A percentile compares a stretch with the other conserved stretches of the same genome.
phyloP scores from a whole-genome alignment of 2,888 invertebrate genomes.

The Agrochola litura region DNA sequence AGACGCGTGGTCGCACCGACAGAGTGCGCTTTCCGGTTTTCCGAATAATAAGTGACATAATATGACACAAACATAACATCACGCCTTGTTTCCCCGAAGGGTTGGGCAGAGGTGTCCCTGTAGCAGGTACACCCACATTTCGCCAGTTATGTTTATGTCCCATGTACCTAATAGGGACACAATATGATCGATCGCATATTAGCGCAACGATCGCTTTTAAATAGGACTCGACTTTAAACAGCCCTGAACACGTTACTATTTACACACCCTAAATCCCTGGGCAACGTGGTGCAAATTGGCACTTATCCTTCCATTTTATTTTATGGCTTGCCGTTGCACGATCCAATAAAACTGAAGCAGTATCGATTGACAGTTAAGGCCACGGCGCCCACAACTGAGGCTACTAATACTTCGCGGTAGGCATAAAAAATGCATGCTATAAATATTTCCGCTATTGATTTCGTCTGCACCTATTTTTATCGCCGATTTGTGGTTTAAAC shows the following conservation, averaged over 20 bases:
- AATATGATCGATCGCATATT: too few relatives aligned
- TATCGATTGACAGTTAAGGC: constrained; percentile 30
- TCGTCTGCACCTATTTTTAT: background rate
- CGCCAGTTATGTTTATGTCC: too few relatives aligned
- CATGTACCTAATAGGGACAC: too few relatives aligned
- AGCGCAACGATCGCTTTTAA: too few relatives aligned
- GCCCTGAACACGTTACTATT: background rate
- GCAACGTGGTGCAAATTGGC: constrained; percentile 30
- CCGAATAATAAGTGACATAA: too few relatives aligned
- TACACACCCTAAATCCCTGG: constrained; percentile 5
- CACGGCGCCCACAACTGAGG: background rate
- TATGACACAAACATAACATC: too few relatives aligned
- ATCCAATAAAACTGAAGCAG: constrained; percentile 27
- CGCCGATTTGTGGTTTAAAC: background rate
- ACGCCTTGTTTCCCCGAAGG: too few relatives aligned
- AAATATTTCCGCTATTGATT: constrained; percentile 30
- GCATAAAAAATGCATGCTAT: constrained; percentile 41
- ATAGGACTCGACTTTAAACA: background rate
- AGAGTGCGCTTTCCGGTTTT: too few relatives aligned
- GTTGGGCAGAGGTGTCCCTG: too few relatives aligned
- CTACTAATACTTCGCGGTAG: background rate
- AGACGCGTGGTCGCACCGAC: too few relatives aligned
- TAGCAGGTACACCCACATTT: too few relatives aligned
- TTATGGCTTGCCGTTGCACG: constrained; percentile 4
- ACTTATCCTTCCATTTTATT: constrained; percentile 29